Evolutionary conservation across 1,140 invertebrate species (phyloP).

Genomic region (Drosophila carrolli): DNA sequence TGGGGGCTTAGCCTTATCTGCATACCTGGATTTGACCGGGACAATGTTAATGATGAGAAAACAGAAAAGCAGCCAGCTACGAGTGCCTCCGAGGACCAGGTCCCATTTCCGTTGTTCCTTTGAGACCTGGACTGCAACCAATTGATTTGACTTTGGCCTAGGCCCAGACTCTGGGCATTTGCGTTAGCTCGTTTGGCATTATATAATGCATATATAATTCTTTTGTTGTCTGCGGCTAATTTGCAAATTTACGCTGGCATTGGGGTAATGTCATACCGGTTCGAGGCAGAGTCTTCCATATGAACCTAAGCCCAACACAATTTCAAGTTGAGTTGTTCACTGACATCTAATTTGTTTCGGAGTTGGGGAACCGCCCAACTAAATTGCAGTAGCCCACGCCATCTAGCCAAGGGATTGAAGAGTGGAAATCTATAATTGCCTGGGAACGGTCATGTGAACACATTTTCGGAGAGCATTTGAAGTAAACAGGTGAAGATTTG

Average conservation of each 20-base stretch:
- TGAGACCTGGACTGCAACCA: constrained; percentile 52
- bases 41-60: constrained; percentile 79
- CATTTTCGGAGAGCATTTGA: constrained; percentile 3
- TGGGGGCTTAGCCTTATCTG: constrained; percentile 65
- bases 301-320: constrained; percentile 7
- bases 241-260: constrained; percentile 69
- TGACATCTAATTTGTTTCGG: constrained; percentile 63
- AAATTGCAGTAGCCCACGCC: constrained; percentile 58
- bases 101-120: constrained; percentile 67
- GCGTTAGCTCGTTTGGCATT: constrained; percentile 54
- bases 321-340: constrained; percentile 45
- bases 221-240: constrained; percentile 76
- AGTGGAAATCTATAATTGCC: constrained; percentile 35
- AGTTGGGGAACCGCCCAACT: constrained; percentile 27
- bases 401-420: constrained; percentile 20
- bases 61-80: constrained; percentile 15
- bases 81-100: constrained; percentile 7
- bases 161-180: constrained; percentile 35
- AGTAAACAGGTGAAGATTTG: neutral
- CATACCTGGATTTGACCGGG: constrained; percentile 62
- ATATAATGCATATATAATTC: constrained; percentile 77
- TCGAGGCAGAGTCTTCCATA: constrained; percentile 10
- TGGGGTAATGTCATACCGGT: constrained; percentile 65
- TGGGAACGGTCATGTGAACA: constrained; percentile 21
- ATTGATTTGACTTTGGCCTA: constrained; percentile 63